phyloP scores from a whole-genome alignment of 2,888 invertebrate genomes.

The Cerceris ruficornis region DNA sequence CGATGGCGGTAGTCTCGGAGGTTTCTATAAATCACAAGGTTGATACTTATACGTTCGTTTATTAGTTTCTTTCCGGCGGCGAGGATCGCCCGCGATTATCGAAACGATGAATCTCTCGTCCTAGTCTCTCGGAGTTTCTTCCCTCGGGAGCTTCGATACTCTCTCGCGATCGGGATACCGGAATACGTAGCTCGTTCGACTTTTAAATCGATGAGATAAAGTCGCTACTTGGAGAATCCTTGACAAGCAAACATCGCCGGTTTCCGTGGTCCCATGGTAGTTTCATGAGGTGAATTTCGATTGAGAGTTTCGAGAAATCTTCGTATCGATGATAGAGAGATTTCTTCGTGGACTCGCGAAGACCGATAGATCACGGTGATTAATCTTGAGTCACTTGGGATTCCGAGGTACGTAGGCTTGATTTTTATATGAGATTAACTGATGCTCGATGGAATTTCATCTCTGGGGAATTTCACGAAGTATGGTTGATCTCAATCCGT shows the following conservation, averaged over 20 bases:
- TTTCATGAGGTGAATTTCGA: neutral
- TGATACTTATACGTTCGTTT: slow-evolving; percentile 60
- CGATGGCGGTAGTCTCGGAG: slow-evolving; percentile 29
- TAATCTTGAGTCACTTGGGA: too few relatives aligned
- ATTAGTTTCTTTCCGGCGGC: slow-evolving; percentile 63
- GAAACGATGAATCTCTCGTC: slow-evolving; percentile 62
- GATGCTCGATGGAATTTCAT: too few relatives aligned
- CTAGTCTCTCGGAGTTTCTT: slow-evolving; percentile 17
- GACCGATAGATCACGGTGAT: neutral
- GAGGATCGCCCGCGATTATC: slow-evolving; percentile 62
- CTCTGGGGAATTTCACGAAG: too few relatives aligned
- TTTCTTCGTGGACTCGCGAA: neutral
- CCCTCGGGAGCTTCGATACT: slow-evolving; percentile 26
- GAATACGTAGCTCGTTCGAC: slow-evolving; percentile 1
- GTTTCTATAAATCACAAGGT: slow-evolving; percentile 64
- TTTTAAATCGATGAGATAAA: neutral
- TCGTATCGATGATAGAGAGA: neutral
- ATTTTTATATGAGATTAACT: too few relatives aligned
- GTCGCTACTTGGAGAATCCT: neutral
- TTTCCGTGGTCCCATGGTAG: neutral
- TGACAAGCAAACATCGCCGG: neutral
- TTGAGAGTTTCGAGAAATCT: too few relatives aligned
- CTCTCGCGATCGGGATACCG: slow-evolving; percentile 11
- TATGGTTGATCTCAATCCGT: too few relatives aligned
- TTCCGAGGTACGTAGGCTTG: too few relatives aligned